Evolutionary conservation across 2,888 invertebrate species (phyloP), one percentile per base, ranked within the genome.

Genomic region (Eupithecia subfuscata): DNA sequence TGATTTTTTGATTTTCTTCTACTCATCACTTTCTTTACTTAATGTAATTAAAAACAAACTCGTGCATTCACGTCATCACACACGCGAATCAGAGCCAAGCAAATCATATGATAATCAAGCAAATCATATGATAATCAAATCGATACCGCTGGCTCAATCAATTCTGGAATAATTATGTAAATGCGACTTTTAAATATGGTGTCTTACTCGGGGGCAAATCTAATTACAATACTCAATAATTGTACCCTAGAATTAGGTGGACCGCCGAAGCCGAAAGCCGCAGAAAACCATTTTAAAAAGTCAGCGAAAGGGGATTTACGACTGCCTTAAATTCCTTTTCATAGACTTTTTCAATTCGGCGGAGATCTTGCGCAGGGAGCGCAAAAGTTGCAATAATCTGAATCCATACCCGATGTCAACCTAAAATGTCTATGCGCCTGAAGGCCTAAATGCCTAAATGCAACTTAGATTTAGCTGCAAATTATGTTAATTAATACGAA

Each of bases 51-150:
- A 67, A 67, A 67, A 43, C 67, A 0, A 37, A 45, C 25, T 45
- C 7, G 22, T 68, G 43, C n/a, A 68, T 68, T 22, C 43, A n/a
- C 16, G 2, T 3, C 12, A 7, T 68, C 43, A 22, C 22, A 6
- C 12, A 12, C 9, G 30, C 30, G 43, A 68, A 43, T 68, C 67
- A 68, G 22, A 43, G 68, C 22, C 67, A 68, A 18, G 72, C 12
- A 72, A 72, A 68, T 67, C 52, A 68, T 68, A 72, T 72, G 4
- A 43, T 43, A 68, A 43, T 43, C 67, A 68, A 18, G 72, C 12
- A 72, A 72, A 68, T 67, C 52, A 68, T 68, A 72, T 72, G 72
- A 9, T 60, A 73, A 43, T 68, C 56, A 68, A 68, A 37, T 67
- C 72, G 25, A 43, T 68, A 70, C 56, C 56, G 11, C 43, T 18